Percentiles rank a stretch among this genome's conserved stretches.
These are phyloP conservation scores for Accipiter cooperii DNA, from an alignment of 2,113 vertebrate genomes.

Conservation along the genomic window DNA sequence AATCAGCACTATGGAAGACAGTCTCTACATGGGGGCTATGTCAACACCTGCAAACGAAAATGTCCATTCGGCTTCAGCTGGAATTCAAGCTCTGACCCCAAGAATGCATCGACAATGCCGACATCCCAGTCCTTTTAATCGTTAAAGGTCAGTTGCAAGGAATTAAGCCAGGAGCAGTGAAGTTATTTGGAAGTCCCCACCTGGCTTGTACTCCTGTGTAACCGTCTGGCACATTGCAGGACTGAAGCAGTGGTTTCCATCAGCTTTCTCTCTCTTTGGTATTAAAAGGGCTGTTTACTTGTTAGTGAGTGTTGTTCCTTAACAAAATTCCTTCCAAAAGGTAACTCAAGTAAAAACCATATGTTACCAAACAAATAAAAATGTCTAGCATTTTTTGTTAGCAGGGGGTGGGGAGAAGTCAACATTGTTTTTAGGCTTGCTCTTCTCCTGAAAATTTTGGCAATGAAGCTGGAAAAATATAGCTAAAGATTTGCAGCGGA, in stretches of 20 bases:
- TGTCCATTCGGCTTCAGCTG: neutral
- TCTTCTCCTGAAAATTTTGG: constrained; percentile 9
- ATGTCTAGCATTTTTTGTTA: neutral
- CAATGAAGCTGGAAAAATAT: neutral
- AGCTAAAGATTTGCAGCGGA: neutral
- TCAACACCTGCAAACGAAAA: neutral
- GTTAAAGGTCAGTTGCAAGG: neutral
- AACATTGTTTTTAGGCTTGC: neutral
- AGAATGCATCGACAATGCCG: neutral
- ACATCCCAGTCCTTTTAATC: neutral
- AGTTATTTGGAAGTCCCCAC: neutral
- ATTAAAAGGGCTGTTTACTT: neutral
- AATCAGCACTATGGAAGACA: neutral
- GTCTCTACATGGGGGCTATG: neutral
- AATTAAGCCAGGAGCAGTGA: neutral
- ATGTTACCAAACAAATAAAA: neutral
- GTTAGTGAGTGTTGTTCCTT: neutral
- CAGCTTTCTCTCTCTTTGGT: neutral
- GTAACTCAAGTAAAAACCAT: constrained; percentile 20
- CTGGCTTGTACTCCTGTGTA: neutral
- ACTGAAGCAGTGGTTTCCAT: neutral
- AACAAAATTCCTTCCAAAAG: neutral
- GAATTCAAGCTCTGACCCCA: neutral
- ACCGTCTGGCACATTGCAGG: neutral
- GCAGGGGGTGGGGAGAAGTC: fast-evolving